Evolutionary conservation across 2,888 invertebrate genomes (phyloP), one percentile per base, ranked within the genome.

Genomic region (Shargacucullia verbasci): DNA sequence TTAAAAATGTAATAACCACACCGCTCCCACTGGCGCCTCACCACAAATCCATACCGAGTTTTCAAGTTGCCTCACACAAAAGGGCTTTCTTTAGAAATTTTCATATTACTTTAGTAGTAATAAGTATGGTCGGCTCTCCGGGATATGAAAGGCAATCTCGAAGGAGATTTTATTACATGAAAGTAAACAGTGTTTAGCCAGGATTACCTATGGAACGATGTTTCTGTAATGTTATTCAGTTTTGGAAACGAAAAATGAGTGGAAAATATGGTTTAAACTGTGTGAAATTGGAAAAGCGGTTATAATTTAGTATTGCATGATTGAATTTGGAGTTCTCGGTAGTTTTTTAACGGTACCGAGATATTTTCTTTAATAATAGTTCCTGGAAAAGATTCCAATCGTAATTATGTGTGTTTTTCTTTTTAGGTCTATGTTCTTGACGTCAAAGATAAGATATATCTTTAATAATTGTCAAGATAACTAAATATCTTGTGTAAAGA

Each of bases 71-170:
- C 80, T 82, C 82, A 82, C 78, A 86, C 83, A 85, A 85, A 72
- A 83, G 82, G 83, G 79, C 81, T 84, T 86, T 83, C 82, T 82
- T 82, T 64, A 76, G 82, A 76, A 84, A 85, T 86, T 86, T 86
- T 86, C 84, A 87, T 87, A 87, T 87, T 83, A 84, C 84, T 80
- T 85, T 81, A 80, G 69, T 73, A 70, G 78, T 84, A 80, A 82
- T 82, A 83, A 84, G 81, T 78, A 76, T 77, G 62, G 70, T 69
- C 46, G 54, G 63, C 60, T 63, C 62, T 14, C 9, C 11, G 68
- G 71, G 65, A 68, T 74, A 72, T 63, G 68, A 63, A 66, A 60
- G 63, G 71, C 64, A 73, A 73, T 71, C 73, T 76, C 48, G 31
- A 48, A 59, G 48, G 50, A 64, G 69, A 71, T 76, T 76, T 76